Conservation (phyloP, 2,888 invertebrate species). For the Pecten maximus region DNA sequence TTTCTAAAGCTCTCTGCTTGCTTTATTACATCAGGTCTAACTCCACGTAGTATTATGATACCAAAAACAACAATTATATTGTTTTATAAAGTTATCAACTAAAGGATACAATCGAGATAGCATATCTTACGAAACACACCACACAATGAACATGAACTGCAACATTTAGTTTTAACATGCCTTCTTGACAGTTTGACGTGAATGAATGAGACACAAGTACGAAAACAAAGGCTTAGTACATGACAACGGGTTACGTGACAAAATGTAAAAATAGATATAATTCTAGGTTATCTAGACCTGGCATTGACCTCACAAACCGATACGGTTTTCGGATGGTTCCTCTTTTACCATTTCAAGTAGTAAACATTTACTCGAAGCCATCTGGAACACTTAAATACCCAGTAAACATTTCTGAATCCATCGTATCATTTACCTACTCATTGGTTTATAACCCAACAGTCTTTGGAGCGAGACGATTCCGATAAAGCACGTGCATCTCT, state of each 20-base stretch:
- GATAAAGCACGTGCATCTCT: not conserved
- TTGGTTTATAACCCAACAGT: not conserved
- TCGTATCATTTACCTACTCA: not conserved
- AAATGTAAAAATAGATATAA: not conserved
- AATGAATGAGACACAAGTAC: too few relatives aligned
- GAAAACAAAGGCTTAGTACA: not conserved
- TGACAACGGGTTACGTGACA: not conserved
- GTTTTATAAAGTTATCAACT: too few relatives aligned
- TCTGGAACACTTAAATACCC: constrained; percentile 5
- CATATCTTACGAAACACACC: too few relatives aligned
- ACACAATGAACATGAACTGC: too few relatives aligned
- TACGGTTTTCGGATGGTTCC: not conserved
- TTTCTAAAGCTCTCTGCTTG: too few relatives aligned
- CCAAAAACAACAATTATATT: too few relatives aligned
- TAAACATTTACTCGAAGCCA: not conserved
- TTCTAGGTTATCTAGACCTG: not conserved
- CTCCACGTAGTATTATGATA: too few relatives aligned
- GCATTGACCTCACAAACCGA: not conserved
- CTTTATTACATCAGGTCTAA: too few relatives aligned
- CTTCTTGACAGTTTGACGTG: too few relatives aligned
- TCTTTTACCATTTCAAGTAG: not conserved
- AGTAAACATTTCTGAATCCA: not conserved
- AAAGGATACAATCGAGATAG: too few relatives aligned
- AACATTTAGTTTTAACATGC: too few relatives aligned
- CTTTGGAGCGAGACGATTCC: not conserved